Percentiles rank a stretch among this genome's conserved stretches.
phyloP scores from a whole-genome alignment of 2,113 vertebrate species.

The Oxyura jamaicensis region DNA sequence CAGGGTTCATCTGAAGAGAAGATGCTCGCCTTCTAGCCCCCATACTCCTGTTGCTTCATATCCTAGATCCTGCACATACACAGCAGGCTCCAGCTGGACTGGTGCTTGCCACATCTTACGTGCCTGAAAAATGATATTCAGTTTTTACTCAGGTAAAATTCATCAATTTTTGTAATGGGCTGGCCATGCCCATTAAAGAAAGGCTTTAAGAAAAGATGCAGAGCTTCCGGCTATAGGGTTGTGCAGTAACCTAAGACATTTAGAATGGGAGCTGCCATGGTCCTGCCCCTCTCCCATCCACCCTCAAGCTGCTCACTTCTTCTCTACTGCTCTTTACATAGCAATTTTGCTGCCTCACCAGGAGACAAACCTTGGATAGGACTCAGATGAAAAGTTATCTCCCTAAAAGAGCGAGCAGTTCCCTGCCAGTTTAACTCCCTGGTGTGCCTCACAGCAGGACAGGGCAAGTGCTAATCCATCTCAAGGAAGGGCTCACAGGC shows the following conservation, averaged over 20 bases:
- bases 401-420: not conserved
- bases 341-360: not conserved
- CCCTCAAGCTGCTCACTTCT: not conserved
- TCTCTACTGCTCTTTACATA: not conserved
- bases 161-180: not conserved
- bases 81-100: not conserved
- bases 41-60: rapidly evolving
- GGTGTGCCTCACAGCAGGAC: not conserved
- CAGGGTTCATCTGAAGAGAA: not conserved
- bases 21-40: not conserved
- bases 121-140: not conserved
- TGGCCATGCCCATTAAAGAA: not conserved
- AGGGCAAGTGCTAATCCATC: not conserved
- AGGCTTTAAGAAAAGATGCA: not conserved
- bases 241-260: not conserved
- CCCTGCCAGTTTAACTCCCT: not conserved
- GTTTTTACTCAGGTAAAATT: not conserved
- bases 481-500: not conserved
- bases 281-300: not conserved
- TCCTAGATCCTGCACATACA: not conserved
- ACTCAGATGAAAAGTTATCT: not conserved
- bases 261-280: not conserved
- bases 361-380: not conserved
- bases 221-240: not conserved
- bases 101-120: not conserved